A percentile compares a stretch with the other conserved stretches of the same genome.
Evolutionary conservation across 2,797 vertebrate species (phyloP).

Genomic region (Acanthurus tractus): DNA sequence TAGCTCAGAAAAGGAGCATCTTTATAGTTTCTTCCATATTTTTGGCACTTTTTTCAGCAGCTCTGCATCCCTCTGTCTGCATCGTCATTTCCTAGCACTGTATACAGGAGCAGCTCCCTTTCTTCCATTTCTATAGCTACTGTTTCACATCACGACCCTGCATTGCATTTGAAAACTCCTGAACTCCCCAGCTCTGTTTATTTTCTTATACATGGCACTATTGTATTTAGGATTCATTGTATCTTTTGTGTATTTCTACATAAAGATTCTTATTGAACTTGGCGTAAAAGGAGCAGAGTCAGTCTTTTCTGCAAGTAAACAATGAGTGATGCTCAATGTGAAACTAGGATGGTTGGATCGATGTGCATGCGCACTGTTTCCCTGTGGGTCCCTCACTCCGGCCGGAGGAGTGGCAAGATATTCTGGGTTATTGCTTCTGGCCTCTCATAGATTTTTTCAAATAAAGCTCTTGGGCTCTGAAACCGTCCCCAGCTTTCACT

Average conservation of each 20-base stretch:
- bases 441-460: conserved; percentile 1
- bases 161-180: conserved; percentile 16
- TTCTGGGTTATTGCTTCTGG: conserved; percentile 31
- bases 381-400: background rate
- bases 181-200: background rate
- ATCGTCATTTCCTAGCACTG: conserved; percentile 8
- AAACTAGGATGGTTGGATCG: conserved; percentile 7
- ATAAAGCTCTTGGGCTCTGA: conserved; percentile 30
- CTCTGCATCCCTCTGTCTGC: conserved; percentile 13
- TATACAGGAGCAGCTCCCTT: conserved; percentile 24
- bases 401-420: background rate
- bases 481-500: conserved; percentile 20
- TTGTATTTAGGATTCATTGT: background rate
- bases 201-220: conserved; percentile 46
- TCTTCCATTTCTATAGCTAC: conserved; percentile 20
- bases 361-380: conserved; percentile 18
- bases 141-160: conserved; percentile 11
- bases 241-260: conserved; percentile 32
- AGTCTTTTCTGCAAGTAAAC: conserved; percentile 47
- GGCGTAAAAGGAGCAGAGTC: conserved; percentile 37
- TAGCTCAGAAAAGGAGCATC: conserved; percentile 58
- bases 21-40: conserved; percentile 46
- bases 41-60: conserved; percentile 60
- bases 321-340: conserved; percentile 4
- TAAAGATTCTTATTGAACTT: conserved; percentile 30